phyloP scores from a whole-genome alignment of 2,797 vertebrate species.

The Sebastes taczanowskii region DNA sequence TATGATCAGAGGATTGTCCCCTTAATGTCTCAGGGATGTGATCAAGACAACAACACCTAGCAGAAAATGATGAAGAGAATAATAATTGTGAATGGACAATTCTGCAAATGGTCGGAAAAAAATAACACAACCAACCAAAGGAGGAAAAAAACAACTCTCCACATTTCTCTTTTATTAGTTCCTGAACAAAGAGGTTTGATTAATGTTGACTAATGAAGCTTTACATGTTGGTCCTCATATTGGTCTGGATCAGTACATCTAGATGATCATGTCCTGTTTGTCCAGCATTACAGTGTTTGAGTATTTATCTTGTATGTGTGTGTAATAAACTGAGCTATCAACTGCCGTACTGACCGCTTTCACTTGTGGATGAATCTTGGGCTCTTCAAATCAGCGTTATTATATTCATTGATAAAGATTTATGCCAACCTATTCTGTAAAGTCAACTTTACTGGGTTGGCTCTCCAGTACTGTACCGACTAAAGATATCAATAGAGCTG shows the following conservation, averaged over 20 bases:
- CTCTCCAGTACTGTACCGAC: background rate
- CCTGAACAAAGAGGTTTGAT: slow-evolving; percentile 8
- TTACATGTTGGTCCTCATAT: slow-evolving; percentile 26
- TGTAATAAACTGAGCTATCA: slow-evolving; percentile 71
- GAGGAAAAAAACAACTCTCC: background rate
- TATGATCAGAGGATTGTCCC: slow-evolving; percentile 19
- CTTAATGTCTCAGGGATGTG: slow-evolving; percentile 71
- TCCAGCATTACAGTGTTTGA: slow-evolving; percentile 33
- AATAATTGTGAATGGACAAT: background rate
- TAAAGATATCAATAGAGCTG: no score
- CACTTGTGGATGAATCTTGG: background rate
- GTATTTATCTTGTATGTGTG: slow-evolving; percentile 69
- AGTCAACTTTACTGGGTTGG: background rate
- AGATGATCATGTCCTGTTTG: slow-evolving; percentile 47
- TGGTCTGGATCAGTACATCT: slow-evolving; percentile 26
- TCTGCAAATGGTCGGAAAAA: background rate
- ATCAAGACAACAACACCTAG: slow-evolving; percentile 37
- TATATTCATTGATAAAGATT: background rate
- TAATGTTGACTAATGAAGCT: slow-evolving; percentile 21
- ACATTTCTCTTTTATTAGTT: background rate
- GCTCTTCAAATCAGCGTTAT: background rate
- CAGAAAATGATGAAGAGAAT: background rate
- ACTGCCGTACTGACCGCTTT: slow-evolving; percentile 47
- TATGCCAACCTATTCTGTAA: background rate
- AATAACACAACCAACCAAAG: background rate